Conservation (phyloP, 37 sponge, comb jelly and placozoan genomes). For the Aplysina aerophoba region DNA sequence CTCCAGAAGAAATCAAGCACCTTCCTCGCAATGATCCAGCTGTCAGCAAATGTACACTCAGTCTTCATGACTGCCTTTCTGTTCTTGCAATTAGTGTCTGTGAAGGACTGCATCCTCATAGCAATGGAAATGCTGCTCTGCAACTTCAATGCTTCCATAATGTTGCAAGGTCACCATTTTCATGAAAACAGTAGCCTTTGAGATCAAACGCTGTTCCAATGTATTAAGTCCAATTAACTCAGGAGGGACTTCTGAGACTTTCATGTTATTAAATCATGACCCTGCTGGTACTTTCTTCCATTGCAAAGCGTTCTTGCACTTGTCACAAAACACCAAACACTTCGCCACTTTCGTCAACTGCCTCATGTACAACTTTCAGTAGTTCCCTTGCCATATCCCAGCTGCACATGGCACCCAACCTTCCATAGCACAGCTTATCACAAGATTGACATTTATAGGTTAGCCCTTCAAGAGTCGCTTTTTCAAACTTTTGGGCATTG, state of each 20-base stretch:
- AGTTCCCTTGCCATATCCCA: background rate
- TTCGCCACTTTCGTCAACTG: no score
- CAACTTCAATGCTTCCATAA: background rate
- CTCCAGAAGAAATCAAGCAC: slow-evolving; percentile 8
- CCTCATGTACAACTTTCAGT: no score
- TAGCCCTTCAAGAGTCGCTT: no score
- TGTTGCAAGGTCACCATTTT: slow-evolving; percentile 8
- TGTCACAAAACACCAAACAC: no score
- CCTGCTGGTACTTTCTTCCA: no score
- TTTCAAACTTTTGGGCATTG: no score
- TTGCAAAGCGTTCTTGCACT: no score
- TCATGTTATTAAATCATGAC: no score
- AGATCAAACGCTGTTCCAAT: background rate
- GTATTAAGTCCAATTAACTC: no score
- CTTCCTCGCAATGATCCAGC: background rate
- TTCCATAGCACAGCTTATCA: background rate
- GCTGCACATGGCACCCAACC: background rate
- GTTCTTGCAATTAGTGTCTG: background rate
- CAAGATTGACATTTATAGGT: background rate
- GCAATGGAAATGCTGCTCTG: background rate
- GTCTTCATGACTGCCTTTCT: background rate
- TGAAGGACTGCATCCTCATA: background rate
- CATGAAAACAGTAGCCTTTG: slow-evolving; percentile 21
- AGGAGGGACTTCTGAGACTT: no score
- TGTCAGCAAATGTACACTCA: background rate